A percentile compares a stretch with the other conserved stretches of the same genome.
Evolutionary conservation across 2,113 vertebrate species (phyloP).

Genomic region (Columbina picui): DNA sequence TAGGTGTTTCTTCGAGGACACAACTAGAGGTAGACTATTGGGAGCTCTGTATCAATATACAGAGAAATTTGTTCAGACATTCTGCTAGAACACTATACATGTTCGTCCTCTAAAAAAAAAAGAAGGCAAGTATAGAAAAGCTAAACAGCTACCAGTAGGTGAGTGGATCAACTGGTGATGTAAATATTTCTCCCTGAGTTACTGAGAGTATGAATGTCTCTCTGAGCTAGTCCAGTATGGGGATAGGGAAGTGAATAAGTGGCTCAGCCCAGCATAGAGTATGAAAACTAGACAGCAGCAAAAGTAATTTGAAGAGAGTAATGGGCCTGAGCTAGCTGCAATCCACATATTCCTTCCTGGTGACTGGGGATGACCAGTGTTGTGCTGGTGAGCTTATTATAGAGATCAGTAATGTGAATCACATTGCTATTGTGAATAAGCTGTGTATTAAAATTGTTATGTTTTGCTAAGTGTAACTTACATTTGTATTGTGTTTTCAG

Average conservation of each 20-base stretch:
- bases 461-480: background rate
- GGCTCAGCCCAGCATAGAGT: accelerated
- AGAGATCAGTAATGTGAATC: background rate
- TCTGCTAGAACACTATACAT: background rate
- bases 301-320: background rate
- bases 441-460: background rate
- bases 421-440: background rate
- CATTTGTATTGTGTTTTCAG: background rate
- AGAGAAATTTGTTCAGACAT: conserved; percentile 45
- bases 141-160: background rate
- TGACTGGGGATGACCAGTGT: background rate
- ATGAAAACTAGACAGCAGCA: background rate
- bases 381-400: too few relatives aligned
- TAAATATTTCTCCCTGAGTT: too few relatives aligned
- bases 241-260: background rate
- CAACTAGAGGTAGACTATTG: background rate
- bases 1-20: conserved; percentile 63
- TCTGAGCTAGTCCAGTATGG: background rate
- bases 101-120: conserved; percentile 17
- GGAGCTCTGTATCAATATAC: conserved; percentile 30
- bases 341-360: background rate
- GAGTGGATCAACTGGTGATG: background rate
- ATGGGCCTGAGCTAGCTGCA: background rate
- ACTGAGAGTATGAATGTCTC: background rate
- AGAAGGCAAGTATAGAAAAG: background rate